A percentile compares a stretch with the other conserved stretches of the same genome.
phyloP scores from a whole-genome alignment of 1,140 invertebrate species.

The Drosophila bocqueti region DNA sequence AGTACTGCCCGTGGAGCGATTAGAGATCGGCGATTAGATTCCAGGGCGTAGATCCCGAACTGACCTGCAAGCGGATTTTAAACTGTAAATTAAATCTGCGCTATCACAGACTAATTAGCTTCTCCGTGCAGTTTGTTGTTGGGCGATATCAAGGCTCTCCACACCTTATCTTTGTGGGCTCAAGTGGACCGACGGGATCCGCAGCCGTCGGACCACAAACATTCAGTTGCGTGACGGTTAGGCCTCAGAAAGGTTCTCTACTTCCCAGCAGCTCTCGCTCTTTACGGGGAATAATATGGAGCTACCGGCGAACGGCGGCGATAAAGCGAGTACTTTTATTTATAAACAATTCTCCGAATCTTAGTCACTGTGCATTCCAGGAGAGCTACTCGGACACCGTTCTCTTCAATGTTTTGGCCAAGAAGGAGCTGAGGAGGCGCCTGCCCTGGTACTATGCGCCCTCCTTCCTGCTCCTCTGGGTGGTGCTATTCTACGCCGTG shows the following conservation, averaged over 20 bases:
- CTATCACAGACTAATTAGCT: slow-evolving; percentile 23
- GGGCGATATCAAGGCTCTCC: slow-evolving; percentile 7
- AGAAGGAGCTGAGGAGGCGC: slow-evolving; percentile 4
- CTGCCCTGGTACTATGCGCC: slow-evolving; percentile 59
- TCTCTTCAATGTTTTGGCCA: slow-evolving; percentile 29
- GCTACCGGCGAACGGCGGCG: background rate
- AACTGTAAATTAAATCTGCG: slow-evolving; percentile 15
- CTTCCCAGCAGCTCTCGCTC: background rate
- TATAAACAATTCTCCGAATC: slow-evolving; percentile 6
- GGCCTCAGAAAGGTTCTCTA: slow-evolving; percentile 16
- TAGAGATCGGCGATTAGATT: slow-evolving; percentile 31
- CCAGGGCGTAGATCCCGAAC: slow-evolving; percentile 1
- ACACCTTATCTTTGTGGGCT: slow-evolving; percentile 15
- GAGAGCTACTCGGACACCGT: slow-evolving; percentile 17
- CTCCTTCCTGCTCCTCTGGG: slow-evolving; percentile 66
- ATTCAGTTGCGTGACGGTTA: slow-evolving; percentile 14
- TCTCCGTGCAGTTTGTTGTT: slow-evolving; percentile 3
- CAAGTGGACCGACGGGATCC: background rate
- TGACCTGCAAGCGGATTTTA: slow-evolving; percentile 23
- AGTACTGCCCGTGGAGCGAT: background rate
- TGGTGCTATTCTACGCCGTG: slow-evolving; percentile 62
- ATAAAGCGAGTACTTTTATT: slow-evolving; percentile 32
- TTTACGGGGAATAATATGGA: slow-evolving; percentile 12
- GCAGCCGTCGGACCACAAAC: slow-evolving; percentile 3
- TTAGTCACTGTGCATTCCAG: slow-evolving; percentile 12